Conservation (phyloP, 2,113 vertebrate genomes). For the Gasterosteus nipponicus region DNA sequence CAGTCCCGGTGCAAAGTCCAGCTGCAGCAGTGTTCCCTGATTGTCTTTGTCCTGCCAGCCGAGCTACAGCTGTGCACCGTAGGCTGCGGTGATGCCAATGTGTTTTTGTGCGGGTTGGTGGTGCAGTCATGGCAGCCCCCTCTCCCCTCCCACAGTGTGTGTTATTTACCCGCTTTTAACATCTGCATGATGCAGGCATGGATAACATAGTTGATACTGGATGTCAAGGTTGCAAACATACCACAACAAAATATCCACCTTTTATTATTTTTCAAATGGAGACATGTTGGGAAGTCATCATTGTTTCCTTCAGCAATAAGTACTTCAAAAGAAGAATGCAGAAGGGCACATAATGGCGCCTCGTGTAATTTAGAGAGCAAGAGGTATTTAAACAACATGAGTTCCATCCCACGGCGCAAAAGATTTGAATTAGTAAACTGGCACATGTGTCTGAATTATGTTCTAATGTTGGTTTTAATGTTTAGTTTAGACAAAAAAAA, state of each 20-base stretch:
- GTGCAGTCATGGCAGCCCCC: slow-evolving; percentile 16
- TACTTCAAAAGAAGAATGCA: slow-evolving; percentile 26
- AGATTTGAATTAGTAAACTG: slow-evolving; percentile 48
- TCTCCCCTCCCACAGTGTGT: neutral
- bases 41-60: slow-evolving; percentile 28
- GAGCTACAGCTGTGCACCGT: slow-evolving; percentile 30
- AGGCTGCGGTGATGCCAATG: slow-evolving; percentile 12
- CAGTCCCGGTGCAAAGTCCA: slow-evolving; percentile 23
- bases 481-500: slow-evolving; percentile 36
- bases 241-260: neutral
- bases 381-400: slow-evolving; percentile 43
- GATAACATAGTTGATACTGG: neutral
- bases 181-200: neutral
- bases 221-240: neutral
- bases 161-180: neutral
- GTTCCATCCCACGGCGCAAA: slow-evolving; percentile 31
- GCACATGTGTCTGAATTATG: slow-evolving; percentile 56
- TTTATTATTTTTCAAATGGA: neutral
- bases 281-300: neutral
- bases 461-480: slow-evolving; percentile 49
- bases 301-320: slow-evolving; percentile 6
- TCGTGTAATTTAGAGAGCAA: slow-evolving; percentile 33
- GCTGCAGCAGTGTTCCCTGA: slow-evolving; percentile 31
- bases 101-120: slow-evolving; percentile 31
- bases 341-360: slow-evolving; percentile 24